Evolutionary conservation across 2,888 invertebrate species (phyloP), one percentile per base, ranked within the genome.

Genomic region (Drosophila stalkeri): DNA sequence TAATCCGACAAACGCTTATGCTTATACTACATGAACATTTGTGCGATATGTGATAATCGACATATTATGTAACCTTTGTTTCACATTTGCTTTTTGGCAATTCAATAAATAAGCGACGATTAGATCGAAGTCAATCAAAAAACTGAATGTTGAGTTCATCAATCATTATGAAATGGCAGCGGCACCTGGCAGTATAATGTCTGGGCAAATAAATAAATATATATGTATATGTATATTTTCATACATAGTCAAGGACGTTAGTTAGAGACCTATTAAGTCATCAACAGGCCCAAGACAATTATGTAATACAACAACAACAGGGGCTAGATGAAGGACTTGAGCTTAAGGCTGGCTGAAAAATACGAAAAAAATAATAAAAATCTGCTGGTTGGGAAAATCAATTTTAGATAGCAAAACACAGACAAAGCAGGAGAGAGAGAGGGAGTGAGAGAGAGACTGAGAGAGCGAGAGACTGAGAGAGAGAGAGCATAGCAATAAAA

Each of bases 221-320:
- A 44, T 11, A 18, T 33, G 3, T 27, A 3, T 5, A 27, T 27
- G 27, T 5, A 27, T 27, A 27, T 27, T 27, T 27, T 27, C 27
- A 4, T 27, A 5, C 27, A 27, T 27, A 65, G 64, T 82, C 72
- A 80, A 72, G 82, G 80, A 44, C 76, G 52, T 68, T 67, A 7
- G 72, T 72, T 55, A 62, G 77, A 69, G 72, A 41, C 61, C 72
- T 67, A 82, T 80, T 80, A 80, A 80, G 83, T 82, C 82, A 80
- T 80, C 83, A 66, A 79, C 71, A 78, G 82, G 68, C 52, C 80
- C 59, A 62, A 66, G 64, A 72, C 75, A 80, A 66, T 81, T 80
- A 79, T 82, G 66, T 82, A 81, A 71, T 64, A 60, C 62, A 51
- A 23, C 60, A 63, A 51, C 18, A 60, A 33, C 11, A 43, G 12